Evolutionary conservation across 2,888 invertebrate genomes (phyloP), one percentile per base, ranked within the genome.

Genomic region (Ectropis crepuscularia): DNA sequence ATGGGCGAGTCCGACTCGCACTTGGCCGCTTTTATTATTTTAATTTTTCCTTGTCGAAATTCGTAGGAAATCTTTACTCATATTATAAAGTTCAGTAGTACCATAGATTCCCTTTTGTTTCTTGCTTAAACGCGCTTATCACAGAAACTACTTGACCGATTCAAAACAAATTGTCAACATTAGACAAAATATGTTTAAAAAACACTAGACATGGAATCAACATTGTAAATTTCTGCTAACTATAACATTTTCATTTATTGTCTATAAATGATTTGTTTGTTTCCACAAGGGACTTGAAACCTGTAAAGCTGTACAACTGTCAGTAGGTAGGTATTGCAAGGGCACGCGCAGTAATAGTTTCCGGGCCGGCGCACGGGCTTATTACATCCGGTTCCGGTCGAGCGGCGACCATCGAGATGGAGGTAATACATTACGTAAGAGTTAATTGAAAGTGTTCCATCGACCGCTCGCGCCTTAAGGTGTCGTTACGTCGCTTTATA

Each of bases 361-460:
- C 87, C 86, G 81, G 80, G 74, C 75, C 75, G 76, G 45, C 76
- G 82, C 74, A 71, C 79, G 76, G 74, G 75, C 81, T 84, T 86
- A 88, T 88, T 85, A 82, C 85, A 76, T 79, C 76, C 79, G 74
- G 74, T 78, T 81, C 82, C 86, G 79, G 75, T 65, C 73, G 73
- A 74, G 68, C 71, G 72, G 74, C 69, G 70, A 67, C 75, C 75
- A 70, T 65, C 75, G 75, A 74, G 73, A 79, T 78, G 79, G 68
- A 73, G 70, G 72, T 80, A 79, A 81, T 80, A 79, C 75, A 80
- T 81, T 81, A 79, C 77, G 62, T 61, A 69, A 61, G 61, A 75
- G 81, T 79, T 85, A 85, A 85, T 86, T 85, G 85, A 78, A 82
- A 79, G 77, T 73, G 77, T 79, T 77, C 73, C 67, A 10, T 63